Conservation (phyloP, 2,888 invertebrate species). For the Mythimna ferrago region DNA sequence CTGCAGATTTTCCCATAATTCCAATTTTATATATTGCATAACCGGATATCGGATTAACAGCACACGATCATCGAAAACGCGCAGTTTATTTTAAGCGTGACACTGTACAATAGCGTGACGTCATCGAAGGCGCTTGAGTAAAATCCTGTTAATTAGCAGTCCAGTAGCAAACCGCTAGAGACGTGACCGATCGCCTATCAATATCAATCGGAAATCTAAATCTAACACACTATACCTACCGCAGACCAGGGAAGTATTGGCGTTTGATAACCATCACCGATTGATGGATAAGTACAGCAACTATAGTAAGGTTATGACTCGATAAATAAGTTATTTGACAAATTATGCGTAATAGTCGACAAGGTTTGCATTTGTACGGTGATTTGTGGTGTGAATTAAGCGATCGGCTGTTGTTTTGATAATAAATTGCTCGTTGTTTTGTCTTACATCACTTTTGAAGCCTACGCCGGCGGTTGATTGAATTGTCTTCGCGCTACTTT, state of each 20-base stretch:
- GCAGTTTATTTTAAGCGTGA: constrained; percentile 58
- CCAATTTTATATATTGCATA: constrained; percentile 40
- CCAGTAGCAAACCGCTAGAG: constrained; percentile 62
- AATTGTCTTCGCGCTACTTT: constrained; percentile 24
- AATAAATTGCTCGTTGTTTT: constrained; percentile 21
- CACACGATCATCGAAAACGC: constrained; percentile 56
- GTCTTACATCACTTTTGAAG: constrained; percentile 34
- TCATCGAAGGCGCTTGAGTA: constrained; percentile 82
- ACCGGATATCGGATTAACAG: constrained; percentile 62
- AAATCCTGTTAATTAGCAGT: constrained; percentile 80
- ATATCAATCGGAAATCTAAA: constrained; percentile 83
- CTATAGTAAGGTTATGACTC: constrained; percentile 40
- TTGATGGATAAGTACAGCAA: constrained; percentile 51
- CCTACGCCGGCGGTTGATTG: constrained; percentile 38
- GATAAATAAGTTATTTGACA: constrained; percentile 61
- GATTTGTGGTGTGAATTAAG: constrained; percentile 56
- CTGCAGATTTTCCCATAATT: constrained; percentile 4
- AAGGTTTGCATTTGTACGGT: constrained; percentile 47
- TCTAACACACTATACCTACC: constrained; percentile 82
- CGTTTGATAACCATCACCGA: constrained; percentile 54
- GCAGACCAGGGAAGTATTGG: constrained; percentile 75
- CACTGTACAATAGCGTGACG: constrained; percentile 74
- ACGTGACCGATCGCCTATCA: constrained; percentile 87
- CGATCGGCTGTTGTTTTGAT: constrained; percentile 26
- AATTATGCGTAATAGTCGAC: constrained; percentile 55